A percentile compares a stretch with the other conserved stretches of the same genome.
phyloP scores from a whole-genome alignment of 2,888 invertebrate species.

The Trimorus sp. region DNA sequence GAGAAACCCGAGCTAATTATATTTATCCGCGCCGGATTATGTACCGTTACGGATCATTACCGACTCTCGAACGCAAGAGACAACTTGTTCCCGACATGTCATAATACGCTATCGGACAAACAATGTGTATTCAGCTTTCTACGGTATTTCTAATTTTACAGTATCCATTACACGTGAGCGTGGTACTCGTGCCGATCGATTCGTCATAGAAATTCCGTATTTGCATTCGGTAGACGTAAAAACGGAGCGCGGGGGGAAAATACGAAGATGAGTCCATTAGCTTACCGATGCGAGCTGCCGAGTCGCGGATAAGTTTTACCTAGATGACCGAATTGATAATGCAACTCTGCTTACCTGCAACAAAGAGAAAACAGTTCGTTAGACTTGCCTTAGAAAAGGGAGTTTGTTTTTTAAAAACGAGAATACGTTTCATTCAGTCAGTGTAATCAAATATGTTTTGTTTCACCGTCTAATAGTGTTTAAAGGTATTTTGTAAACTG shows the following conservation, averaged over 20 bases:
- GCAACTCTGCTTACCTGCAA: slow-evolving; percentile 57
- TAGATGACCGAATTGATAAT: slow-evolving; percentile 4
- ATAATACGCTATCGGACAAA: slow-evolving; percentile 57
- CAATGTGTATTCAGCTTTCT: slow-evolving; percentile 60
- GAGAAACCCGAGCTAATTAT: slow-evolving; percentile 65
- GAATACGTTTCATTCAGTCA: too few species aligned
- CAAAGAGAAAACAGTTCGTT: slow-evolving; percentile 31
- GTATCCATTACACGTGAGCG: slow-evolving; percentile 40
- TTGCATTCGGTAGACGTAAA: slow-evolving; percentile 11
- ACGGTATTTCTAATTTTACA: slow-evolving; percentile 48
- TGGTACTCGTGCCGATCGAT: slow-evolving; percentile 27
- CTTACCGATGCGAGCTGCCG: not conserved
- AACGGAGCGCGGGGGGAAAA: not conserved
- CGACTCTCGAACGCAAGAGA: slow-evolving; percentile 65
- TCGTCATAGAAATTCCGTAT: slow-evolving; percentile 33
- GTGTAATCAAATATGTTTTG: too few species aligned
- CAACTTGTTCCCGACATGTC: slow-evolving; percentile 64
- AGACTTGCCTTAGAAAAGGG: too few species aligned
- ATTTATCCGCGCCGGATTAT: slow-evolving; percentile 66
- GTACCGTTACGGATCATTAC: slow-evolving; percentile 72
- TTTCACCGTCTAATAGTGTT: too few species aligned
- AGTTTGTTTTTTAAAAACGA: too few species aligned
- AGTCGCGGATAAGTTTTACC: slow-evolving; percentile 9
- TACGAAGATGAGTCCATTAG: slow-evolving; percentile 2
- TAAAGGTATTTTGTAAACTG: too few species aligned